Evolutionary conservation across 1,140 invertebrate genomes (phyloP).

Genomic region (Neodiprion pinetum): DNA sequence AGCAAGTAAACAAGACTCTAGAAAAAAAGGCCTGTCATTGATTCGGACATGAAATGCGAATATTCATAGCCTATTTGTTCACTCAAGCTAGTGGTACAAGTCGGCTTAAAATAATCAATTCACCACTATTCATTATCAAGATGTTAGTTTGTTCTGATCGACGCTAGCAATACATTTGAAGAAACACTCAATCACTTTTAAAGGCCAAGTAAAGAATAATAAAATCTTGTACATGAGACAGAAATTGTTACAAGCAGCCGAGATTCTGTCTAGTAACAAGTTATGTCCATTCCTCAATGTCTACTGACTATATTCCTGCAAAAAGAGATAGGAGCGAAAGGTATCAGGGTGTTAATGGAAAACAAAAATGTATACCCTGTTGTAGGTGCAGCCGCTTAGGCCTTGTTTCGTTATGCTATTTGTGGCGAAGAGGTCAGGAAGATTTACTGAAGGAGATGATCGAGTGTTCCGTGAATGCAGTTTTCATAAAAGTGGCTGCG

Average conservation of each 20-base stretch:
- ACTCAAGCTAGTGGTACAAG: too few relatives aligned
- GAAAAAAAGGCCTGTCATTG: background rate
- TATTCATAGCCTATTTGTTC: too few relatives aligned
- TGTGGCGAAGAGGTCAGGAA: conserved; percentile 94
- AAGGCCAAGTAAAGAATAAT: too few relatives aligned
- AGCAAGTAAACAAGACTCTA: background rate
- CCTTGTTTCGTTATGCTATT: conserved; percentile 87
- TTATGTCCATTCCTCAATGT: too few relatives aligned
- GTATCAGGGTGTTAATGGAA: background rate
- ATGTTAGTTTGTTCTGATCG: background rate
- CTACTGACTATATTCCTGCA: too few relatives aligned
- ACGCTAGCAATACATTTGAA: background rate
- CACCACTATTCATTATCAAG: too few relatives aligned
- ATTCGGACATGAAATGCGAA: background rate
- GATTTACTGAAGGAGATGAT: conserved; percentile 98
- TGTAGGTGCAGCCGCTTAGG: conserved; percentile 87
- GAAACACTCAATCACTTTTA: background rate
- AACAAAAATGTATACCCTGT: conserved; percentile 23
- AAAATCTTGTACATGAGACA: too few relatives aligned
- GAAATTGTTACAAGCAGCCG: too few relatives aligned
- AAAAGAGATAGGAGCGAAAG: background rate
- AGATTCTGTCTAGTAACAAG: too few relatives aligned
- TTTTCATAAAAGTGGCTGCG: conserved; percentile 96
- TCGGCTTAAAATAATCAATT: too few relatives aligned
- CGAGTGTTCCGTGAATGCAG: conserved; percentile 87